Base-by-base conservation (phyloP, 1,140 invertebrate species). In the Contarinia nasturtii region DNA sequence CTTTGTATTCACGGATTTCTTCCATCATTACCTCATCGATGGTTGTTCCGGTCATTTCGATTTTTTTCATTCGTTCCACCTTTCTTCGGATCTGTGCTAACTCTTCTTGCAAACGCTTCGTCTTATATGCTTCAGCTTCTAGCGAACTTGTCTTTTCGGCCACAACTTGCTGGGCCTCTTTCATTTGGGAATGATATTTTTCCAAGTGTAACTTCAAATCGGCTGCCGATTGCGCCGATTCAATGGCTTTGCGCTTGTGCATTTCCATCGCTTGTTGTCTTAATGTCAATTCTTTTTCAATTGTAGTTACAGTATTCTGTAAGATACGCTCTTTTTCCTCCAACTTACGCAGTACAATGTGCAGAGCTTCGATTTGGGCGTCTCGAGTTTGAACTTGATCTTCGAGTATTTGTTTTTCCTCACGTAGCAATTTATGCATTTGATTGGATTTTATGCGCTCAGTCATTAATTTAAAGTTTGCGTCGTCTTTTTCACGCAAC, bases 381-480 rank as follows among this genome's bases (percentile, higher is more conserved):
- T 87, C 82, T n/a, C 90, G 66, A 0, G 85, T 88, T n/a, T 75
- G 69, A 47, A 82, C 75, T 71, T 79, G 57, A 50, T 64, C 61
- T 45, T 63, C 58, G 14, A 63, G 50, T 49, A 61, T 58, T 45
- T 59, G 58, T 45, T 63, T 63, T 43, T 98, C 93, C 60, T 98
- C 94, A 17, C 88, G 67, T 22, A 95, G 75, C 48, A 97, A 65
- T 63, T 96, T 96, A 58, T 95, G 89, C 47, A 95, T 73, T 54
- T 96, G 91, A 66, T 96, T 96, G 5, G 91, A 88, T 65, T 98
- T 97, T 45, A 97, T 97, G 46, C 89, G 65, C 58, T 99, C 95
- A 0, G 91, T 92, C 92, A 98, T 98, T 0, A 98, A 76, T 67
- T 98, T 98, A 58, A 99, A 97, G 67, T 98, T 98, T 2, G 94